Conservation (phyloP, 2,113 vertebrate genomes). For the Neodontobutis hainanensis region DNA sequence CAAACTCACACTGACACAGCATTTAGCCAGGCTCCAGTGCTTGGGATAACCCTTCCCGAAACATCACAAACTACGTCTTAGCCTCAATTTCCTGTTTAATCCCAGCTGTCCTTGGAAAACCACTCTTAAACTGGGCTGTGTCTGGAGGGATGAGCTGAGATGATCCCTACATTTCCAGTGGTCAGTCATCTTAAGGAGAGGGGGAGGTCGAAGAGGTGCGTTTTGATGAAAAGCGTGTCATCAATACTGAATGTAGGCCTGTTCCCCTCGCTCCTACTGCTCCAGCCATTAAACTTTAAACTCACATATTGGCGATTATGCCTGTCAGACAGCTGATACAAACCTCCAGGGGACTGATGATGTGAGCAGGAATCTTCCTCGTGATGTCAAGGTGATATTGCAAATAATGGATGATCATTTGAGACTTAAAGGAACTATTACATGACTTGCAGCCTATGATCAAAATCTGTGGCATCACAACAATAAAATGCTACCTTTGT, state of each 20-base stretch:
- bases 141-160: conserved; percentile 36
- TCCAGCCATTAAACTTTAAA: conserved; percentile 77
- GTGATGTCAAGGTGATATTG: conserved; percentile 27
- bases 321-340: conserved; percentile 67
- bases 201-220: conserved; percentile 37
- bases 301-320: conserved; percentile 68
- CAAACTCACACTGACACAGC: conserved; percentile 66
- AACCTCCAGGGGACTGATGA: conserved; percentile 54
- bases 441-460: no score
- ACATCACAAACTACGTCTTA: conserved; percentile 18
- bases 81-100: conserved; percentile 48
- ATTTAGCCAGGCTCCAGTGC: conserved; percentile 40
- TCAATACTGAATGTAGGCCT: conserved; percentile 73
- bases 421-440: background rate
- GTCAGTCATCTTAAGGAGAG: conserved; percentile 50
- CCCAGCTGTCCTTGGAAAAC: conserved; percentile 34
- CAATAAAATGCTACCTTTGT: no score
- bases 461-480: no score
- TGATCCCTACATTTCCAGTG: conserved; percentile 48
- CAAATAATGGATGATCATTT: conserved; percentile 22
- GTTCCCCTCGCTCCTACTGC: conserved; percentile 59
- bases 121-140: conserved; percentile 19
- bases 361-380: conserved; percentile 27
- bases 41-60: conserved; percentile 40
- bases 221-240: conserved; percentile 68